Conservation (phyloP, 2,888 invertebrate genomes). For the Lasioglossum lativentre region DNA sequence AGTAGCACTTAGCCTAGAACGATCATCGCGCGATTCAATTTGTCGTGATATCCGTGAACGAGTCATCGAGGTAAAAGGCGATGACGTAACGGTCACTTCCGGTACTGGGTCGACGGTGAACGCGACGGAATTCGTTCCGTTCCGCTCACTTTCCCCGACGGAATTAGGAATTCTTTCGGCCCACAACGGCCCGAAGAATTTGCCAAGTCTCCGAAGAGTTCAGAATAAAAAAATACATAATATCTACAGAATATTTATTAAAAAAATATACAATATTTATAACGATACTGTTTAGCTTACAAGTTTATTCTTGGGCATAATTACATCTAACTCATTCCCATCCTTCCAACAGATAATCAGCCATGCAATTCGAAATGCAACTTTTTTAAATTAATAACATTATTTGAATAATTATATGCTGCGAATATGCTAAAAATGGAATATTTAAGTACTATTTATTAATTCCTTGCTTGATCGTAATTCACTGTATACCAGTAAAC, state of each 20-base stretch:
- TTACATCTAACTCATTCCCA: neutral
- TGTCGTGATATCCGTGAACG: conserved; percentile 37
- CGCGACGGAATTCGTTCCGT: neutral
- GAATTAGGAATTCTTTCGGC: neutral
- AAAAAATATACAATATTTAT: conserved; percentile 58
- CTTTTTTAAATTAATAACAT: neutral
- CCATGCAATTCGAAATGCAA: neutral
- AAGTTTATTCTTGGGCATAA: conserved; percentile 5
- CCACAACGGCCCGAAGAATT: neutral
- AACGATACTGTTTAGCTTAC: conserved; percentile 1
- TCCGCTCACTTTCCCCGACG: neutral
- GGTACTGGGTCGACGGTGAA: neutral
- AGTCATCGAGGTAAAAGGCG: conserved; percentile 15
- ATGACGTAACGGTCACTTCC: neutral
- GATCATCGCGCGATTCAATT: conserved; percentile 60
- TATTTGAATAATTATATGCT: conserved; percentile 25
- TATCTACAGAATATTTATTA: conserved; percentile 52
- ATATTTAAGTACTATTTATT: conserved; percentile 55
- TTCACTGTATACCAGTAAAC: conserved; percentile 96
- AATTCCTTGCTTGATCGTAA: conserved; percentile 90
- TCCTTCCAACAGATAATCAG: neutral
- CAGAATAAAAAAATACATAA: neutral
- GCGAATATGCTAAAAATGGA: conserved; percentile 19
- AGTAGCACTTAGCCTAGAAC: conserved; percentile 46
- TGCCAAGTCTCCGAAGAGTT: neutral